A percentile compares a stretch with the other conserved stretches of the same genome.
These are phyloP conservation scores for Setophaga kirtlandii DNA, from an alignment of 2,113 vertebrate genomes.

Conservation along the genomic window DNA sequence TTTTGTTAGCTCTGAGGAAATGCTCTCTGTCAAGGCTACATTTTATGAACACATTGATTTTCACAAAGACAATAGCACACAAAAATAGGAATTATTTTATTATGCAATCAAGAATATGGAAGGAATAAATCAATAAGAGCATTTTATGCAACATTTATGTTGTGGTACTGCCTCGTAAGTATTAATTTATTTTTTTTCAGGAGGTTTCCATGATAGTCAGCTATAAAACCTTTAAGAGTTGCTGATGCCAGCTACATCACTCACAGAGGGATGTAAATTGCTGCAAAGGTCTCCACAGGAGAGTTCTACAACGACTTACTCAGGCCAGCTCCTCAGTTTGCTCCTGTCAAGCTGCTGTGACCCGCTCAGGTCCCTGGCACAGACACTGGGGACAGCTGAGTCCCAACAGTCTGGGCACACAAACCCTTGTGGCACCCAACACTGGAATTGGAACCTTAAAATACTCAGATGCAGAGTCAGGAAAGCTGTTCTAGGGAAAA, in stretches of 20 bases:
- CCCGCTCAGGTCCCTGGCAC: background rate
- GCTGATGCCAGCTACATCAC: background rate
- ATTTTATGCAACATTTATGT: background rate
- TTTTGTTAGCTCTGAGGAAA: background rate
- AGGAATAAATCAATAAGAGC: background rate
- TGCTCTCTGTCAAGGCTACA: background rate
- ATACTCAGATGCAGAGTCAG: background rate
- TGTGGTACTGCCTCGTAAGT: background rate
- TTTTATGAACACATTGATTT: background rate
- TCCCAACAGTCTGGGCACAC: background rate
- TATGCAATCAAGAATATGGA: background rate
- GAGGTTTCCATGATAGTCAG: background rate
- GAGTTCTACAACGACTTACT: background rate
- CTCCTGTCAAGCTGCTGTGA: background rate
- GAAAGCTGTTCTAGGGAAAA: background rate
- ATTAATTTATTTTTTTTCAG: background rate
- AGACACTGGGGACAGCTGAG: fast-evolving
- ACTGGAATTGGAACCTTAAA: background rate
- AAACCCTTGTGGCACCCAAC: fast-evolving
- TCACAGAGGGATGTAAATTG: background rate
- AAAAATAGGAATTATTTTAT: background rate
- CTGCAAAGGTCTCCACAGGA: background rate
- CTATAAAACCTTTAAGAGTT: background rate
- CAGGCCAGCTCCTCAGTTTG: background rate
- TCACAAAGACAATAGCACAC: background rate